These are phyloP conservation scores for Paedocypris sp. DNA, from an alignment of 2,113 vertebrate species.

Conservation along the genomic window DNA sequence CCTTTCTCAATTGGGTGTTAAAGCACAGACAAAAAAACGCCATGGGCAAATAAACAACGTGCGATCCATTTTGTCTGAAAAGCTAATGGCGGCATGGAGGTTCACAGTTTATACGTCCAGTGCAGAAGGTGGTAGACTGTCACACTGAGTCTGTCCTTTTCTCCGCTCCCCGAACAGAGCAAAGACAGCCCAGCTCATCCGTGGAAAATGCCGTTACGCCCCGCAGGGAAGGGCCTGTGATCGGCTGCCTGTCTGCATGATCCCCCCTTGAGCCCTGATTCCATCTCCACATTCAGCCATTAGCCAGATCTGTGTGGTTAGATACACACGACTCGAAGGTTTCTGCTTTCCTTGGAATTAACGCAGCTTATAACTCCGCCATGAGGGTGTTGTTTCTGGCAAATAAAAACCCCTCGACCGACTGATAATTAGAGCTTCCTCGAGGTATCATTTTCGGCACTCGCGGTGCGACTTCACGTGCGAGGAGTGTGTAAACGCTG, in stretches of 20 bases:
- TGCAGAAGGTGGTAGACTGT: slow-evolving; percentile 49
- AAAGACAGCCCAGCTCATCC: slow-evolving; percentile 57
- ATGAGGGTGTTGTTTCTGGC: slow-evolving; percentile 5
- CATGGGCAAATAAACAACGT: background rate
- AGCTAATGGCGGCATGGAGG: slow-evolving; percentile 17
- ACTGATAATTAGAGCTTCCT: slow-evolving; percentile 36
- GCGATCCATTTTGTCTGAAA: background rate
- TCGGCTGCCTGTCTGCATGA: slow-evolving; percentile 53
- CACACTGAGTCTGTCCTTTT: slow-evolving; percentile 47
- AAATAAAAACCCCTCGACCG: slow-evolving; percentile 10
- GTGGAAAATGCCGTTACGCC: slow-evolving; percentile 57
- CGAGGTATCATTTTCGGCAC: slow-evolving; percentile 43
- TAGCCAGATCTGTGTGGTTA: slow-evolving; percentile 44
- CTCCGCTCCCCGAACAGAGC: slow-evolving; percentile 47
- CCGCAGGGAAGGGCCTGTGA: slow-evolving; percentile 56
- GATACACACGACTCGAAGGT: slow-evolving; percentile 39
- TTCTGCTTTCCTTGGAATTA: slow-evolving; percentile 47
- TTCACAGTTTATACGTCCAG: slow-evolving; percentile 26
- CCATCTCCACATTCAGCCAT: slow-evolving; percentile 56
- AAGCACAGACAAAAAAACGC: background rate
- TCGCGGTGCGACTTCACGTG: background rate
- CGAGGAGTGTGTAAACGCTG: background rate
- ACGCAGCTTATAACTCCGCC: slow-evolving; percentile 40
- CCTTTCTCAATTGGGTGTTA: background rate
- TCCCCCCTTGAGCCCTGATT: slow-evolving; percentile 53